phyloP scores from a whole-genome alignment of 2,888 invertebrate genomes.

The Cacoxenus indagator region DNA sequence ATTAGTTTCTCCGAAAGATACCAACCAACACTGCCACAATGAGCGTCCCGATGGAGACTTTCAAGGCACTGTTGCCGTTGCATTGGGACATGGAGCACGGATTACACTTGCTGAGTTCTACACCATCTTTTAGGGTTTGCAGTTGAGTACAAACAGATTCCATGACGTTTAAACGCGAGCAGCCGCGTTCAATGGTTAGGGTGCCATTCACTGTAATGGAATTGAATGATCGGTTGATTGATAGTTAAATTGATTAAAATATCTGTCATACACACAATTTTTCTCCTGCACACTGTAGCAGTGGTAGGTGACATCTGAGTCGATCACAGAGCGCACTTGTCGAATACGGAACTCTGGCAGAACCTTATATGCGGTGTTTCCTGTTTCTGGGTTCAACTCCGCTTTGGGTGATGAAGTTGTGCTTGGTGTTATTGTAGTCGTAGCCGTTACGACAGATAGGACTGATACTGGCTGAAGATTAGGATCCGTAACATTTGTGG shows the following conservation, averaged over 20 bases:
- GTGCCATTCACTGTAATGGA: constrained; percentile 47
- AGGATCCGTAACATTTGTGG: constrained; percentile 2
- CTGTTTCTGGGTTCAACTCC: too few species aligned
- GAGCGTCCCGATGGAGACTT: constrained; percentile 53
- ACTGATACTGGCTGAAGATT: constrained; percentile 16
- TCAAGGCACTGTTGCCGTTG: constrained; percentile 57
- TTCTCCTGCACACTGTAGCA: constrained; percentile 57
- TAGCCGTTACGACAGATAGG: not conserved
- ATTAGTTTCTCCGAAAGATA: constrained; percentile 45
- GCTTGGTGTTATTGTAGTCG: not conserved
- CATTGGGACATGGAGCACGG: constrained; percentile 59
- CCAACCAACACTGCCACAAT: constrained; percentile 54
- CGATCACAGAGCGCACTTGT: constrained; percentile 40
- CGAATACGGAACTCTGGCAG: constrained; percentile 33
- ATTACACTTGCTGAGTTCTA: constrained; percentile 46
- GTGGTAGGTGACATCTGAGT: constrained; percentile 51
- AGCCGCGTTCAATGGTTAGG: constrained; percentile 55
- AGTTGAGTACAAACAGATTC: constrained; percentile 55
- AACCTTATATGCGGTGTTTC: not conserved
- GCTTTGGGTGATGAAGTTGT: constrained; percentile 21
- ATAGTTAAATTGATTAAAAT: not conserved
- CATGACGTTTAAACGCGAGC: constrained; percentile 51
- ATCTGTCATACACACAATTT: constrained; percentile 43
- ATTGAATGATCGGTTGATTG: not conserved
- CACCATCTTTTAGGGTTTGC: constrained; percentile 35